Conservation (phyloP, 2,888 invertebrate species). For the Sesia apiformis region DNA sequence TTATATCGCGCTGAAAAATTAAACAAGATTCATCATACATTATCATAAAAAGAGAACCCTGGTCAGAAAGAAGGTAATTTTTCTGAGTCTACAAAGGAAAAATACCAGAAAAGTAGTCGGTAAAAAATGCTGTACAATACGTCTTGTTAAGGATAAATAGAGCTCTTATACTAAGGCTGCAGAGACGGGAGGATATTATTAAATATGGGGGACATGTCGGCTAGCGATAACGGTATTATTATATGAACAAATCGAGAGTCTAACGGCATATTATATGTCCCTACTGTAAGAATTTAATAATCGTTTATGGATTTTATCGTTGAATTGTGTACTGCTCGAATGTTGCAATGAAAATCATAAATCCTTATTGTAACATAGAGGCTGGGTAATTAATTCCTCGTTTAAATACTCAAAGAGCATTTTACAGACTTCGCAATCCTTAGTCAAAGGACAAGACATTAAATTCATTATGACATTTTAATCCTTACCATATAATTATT, state of each 20-base stretch:
- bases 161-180: not conserved
- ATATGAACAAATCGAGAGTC: not conserved
- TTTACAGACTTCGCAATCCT: no score
- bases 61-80: not conserved
- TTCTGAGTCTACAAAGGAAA: not conserved
- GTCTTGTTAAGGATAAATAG: not conserved
- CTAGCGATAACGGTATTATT: not conserved
- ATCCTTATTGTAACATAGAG: no score
- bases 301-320: no score
- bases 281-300: not conserved
- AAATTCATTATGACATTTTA: no score
- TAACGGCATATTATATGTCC: not conserved
- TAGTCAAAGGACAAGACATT: no score
- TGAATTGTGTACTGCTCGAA: no score
- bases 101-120: not conserved
- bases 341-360: no score
- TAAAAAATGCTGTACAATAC: not conserved
- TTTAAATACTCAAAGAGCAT: no score
- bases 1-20: no score
- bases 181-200: not conserved
- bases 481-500: no score
- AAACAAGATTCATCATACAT: no score
- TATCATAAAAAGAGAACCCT: not conserved
- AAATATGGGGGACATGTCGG: not conserved
- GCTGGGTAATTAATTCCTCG: no score